A percentile compares a stretch with the other conserved stretches of the same genome.
Conservation (phyloP, 1,140 invertebrate genomes). For the Ceratosolen fusciceps region DNA sequence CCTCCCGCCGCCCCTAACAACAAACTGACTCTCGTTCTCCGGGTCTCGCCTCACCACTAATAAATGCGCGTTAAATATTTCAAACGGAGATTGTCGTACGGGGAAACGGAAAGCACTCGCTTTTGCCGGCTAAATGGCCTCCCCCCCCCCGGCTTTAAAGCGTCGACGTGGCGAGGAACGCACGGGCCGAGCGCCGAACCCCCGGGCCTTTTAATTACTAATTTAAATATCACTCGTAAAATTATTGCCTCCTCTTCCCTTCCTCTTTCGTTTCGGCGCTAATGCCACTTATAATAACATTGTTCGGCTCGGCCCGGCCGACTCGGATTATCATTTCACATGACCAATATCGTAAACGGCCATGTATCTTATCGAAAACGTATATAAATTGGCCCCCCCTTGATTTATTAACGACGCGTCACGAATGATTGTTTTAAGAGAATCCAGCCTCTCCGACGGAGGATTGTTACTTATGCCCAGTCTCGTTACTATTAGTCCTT, state of each 20-base stretch:
- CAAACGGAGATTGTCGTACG: background rate
- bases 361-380: background rate
- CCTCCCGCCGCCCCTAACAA: no score
- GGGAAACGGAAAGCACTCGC: background rate
- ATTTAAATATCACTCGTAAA: background rate
- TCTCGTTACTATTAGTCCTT: no score
- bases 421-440: background rate
- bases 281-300: background rate
- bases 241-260: background rate
- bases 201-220: background rate
- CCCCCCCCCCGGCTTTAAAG: background rate
- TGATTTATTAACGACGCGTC: background rate
- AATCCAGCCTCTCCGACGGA: no score
- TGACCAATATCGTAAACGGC: background rate
- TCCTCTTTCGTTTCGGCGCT: background rate
- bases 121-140: background rate
- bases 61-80: slow-evolving; percentile 12
- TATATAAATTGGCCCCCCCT: no score
- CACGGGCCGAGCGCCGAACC: background rate
- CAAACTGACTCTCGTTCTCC: background rate
- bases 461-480: no score
- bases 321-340: no score
- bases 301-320: no score
- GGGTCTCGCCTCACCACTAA: background rate
- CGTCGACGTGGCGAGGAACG: background rate